Percentiles rank a stretch among this genome's conserved stretches.
phyloP scores from a whole-genome alignment of 2,797 vertebrate species.

The Mormyrops boulengeri region DNA sequence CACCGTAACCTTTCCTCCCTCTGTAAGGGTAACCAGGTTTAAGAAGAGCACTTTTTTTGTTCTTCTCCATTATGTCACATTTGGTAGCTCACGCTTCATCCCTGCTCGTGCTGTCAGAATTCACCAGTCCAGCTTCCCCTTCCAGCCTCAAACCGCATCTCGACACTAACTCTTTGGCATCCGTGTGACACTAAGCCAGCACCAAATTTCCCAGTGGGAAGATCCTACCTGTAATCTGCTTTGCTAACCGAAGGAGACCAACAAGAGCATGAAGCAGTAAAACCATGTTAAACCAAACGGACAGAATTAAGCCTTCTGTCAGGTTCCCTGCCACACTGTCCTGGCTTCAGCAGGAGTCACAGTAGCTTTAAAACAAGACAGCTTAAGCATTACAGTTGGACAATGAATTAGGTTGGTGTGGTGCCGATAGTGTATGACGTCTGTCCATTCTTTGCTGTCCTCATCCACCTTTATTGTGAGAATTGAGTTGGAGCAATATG shows the following conservation, averaged over 20 bases:
- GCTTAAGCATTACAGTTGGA: conserved; percentile 29
- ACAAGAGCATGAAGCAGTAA: neutral
- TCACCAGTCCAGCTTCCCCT: neutral
- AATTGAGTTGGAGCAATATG: neutral
- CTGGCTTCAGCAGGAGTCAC: neutral
- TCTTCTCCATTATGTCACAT: conserved; percentile 33
- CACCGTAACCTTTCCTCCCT: neutral
- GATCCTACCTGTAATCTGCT: neutral
- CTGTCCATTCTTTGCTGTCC: conserved; percentile 25
- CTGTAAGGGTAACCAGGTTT: conserved; percentile 29
- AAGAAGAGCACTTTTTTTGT: conserved; percentile 37
- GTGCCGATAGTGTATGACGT: conserved; percentile 6
- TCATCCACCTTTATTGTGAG: conserved; percentile 24
- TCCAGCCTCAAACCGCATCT: neutral
- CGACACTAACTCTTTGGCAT: neutral
- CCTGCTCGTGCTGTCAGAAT: conserved; percentile 7
- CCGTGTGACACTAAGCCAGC: neutral
- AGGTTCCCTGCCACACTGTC: neutral
- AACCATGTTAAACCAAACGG: neutral
- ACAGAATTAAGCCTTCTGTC: neutral
- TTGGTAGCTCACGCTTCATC: conserved; percentile 37
- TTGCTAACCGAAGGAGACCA: neutral
- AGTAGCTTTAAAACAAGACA: conserved; percentile 19
- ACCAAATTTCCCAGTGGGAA: neutral
- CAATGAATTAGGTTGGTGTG: conserved; percentile 19